Conservation (phyloP, 2,113 vertebrate genomes). For the Hippocampus barbouri region DNA sequence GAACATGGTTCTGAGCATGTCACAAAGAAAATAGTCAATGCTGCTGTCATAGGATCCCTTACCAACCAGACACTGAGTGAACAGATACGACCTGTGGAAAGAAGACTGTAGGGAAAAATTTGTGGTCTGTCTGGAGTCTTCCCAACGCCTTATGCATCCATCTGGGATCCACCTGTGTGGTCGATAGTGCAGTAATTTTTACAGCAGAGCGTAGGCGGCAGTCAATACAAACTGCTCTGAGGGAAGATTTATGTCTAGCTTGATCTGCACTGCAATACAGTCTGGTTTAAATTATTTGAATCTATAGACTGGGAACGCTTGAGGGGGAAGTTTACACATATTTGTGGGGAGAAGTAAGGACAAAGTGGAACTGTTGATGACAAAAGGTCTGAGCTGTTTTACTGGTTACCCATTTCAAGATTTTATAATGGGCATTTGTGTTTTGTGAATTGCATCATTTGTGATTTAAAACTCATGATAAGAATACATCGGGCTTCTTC, state of each 20-base stretch:
- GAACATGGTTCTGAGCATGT: not conserved
- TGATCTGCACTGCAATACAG: not conserved
- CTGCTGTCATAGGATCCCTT: not conserved
- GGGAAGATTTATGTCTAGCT: not conserved
- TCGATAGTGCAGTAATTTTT: constrained; percentile 9
- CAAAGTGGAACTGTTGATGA: not conserved
- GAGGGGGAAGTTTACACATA: not conserved
- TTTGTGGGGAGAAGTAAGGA: not conserved
- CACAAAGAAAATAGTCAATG: not conserved
- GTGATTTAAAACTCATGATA: not conserved
- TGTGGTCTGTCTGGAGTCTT: constrained; percentile 7
- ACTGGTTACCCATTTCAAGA: not conserved
- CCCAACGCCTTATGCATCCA: constrained; percentile 10
- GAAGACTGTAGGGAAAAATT: constrained; percentile 2
- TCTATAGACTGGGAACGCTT: not conserved
- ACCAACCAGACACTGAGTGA: not conserved
- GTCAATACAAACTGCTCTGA: constrained; percentile 2
- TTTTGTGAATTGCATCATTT: not conserved
- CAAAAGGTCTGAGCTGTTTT: not conserved
- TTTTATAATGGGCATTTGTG: not conserved
- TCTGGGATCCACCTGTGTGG: constrained; percentile 27
- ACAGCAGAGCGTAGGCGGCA: constrained; percentile 28
- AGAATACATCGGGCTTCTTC: too few species aligned
- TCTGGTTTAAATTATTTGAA: not conserved
- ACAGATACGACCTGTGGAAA: not conserved